Percentiles rank a stretch among this genome's conserved stretches.
Evolutionary conservation across 1,140 invertebrate genomes (phyloP).

Genomic region (Eciton burchellii): DNA sequence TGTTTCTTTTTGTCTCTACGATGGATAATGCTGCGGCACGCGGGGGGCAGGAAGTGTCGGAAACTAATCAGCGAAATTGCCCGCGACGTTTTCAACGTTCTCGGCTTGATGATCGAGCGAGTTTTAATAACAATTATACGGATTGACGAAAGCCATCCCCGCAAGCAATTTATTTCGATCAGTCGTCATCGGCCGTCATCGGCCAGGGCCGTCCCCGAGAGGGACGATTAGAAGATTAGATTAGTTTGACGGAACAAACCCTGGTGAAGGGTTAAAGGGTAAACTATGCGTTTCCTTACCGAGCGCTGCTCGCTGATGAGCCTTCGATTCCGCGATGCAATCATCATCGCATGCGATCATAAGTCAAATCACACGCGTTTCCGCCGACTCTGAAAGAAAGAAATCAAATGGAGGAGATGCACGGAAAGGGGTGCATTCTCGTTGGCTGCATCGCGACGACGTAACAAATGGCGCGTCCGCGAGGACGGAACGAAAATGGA

Average conservation of each 20-base stretch:
- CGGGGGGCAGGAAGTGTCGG: neutral
- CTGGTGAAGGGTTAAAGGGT: neutral
- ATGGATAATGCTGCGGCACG: slow-evolving; percentile 7
- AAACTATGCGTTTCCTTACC: too few species aligned
- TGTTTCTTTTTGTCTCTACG: slow-evolving; percentile 38
- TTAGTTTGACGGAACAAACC: neutral
- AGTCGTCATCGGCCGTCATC: too few species aligned
- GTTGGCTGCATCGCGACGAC: slow-evolving; percentile 31
- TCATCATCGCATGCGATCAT: too few species aligned
- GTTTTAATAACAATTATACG: slow-evolving; percentile 16
- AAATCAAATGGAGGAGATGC: slow-evolving; percentile 11
- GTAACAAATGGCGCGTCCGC: slow-evolving; percentile 52
- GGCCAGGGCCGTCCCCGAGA: too few species aligned
- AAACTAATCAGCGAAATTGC: slow-evolving; percentile 53
- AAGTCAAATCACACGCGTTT: slow-evolving; percentile 11
- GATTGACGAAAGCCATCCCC: neutral
- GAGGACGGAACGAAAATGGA: slow-evolving; percentile 38
- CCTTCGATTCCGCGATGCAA: too few species aligned
- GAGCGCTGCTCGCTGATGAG: too few species aligned
- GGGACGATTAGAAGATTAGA: too few species aligned
- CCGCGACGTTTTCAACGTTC: neutral
- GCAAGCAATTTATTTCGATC: neutral
- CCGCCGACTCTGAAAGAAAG: slow-evolving; percentile 28
- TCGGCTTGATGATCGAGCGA: slow-evolving; percentile 19
- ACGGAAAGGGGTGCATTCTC: neutral